Base-by-base conservation (phyloP, 2,888 invertebrate species). In the Melinaea marsaeus region DNA sequence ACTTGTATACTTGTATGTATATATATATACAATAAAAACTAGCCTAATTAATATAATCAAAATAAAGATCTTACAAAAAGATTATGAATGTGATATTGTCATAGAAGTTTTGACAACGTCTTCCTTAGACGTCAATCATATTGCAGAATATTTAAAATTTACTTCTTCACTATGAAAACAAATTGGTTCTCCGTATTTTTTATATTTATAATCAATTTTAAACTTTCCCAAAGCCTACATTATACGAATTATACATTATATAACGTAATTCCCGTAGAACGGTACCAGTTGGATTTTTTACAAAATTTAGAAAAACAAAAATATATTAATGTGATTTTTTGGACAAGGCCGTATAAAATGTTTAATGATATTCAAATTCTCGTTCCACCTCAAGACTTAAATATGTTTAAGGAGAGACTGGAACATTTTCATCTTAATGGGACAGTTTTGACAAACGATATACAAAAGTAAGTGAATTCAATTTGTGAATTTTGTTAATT, bases 291-390 rank as follows among this genome's bases (percentile, higher is more conserved):
- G 66, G 77, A 75, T 13, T 88, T 87, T 63, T 68, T 89, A 5
- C 77, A 80, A 59, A 83, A 80, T 65, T 65, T 88, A 34, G 78
- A 79, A 2, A 62, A 62, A 0, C 72, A 79, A 48, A 85, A 79
- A 64, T 86, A 86, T 35, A 71, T 87, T 0, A 75, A 88, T 48
- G 64, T 84, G 4, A 62, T 76, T 0, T 88, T 84, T 67, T 86
- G 85, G 85, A 79, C 74, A 47, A 79, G 72, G 32, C 86, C 88
- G 0, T 68, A 69, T 1, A 85, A 80, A 61, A 61, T 88, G 42
- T 75, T 72, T 60, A 72, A 77, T 13, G 74, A 79, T 51, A 77
- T 83, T 0, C 84, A 87, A 48, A 70, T 87, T 9, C 67, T 88
- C 2, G 80, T 88, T 0, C 76, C 73, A 47, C 79, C 81, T 2